Percentiles rank a stretch among this genome's conserved stretches.
phyloP scores from a whole-genome alignment of 2,113 vertebrate genomes.

The Oxyruncus cristatus region DNA sequence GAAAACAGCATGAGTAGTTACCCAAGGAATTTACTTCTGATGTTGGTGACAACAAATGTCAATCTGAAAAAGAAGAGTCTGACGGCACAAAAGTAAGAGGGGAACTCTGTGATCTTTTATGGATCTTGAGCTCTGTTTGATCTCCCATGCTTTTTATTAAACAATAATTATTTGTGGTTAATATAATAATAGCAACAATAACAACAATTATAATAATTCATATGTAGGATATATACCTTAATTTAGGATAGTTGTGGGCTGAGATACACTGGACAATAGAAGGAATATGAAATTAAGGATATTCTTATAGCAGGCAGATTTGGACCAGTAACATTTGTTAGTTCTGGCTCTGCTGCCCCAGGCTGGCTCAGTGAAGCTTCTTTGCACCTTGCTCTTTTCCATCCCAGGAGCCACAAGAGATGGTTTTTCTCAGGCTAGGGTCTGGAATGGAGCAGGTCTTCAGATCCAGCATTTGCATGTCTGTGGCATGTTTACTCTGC shows the following conservation, averaged over 20 bases:
- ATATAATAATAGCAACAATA: background rate
- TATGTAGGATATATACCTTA: background rate
- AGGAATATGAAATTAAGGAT: background rate
- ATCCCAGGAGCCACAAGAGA: background rate
- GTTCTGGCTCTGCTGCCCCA: background rate
- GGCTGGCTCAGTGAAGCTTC: background rate
- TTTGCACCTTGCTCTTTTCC: background rate
- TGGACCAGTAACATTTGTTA: background rate
- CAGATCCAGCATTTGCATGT: background rate
- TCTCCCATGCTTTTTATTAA: background rate
- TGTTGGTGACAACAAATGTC: background rate
- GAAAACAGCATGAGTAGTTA: conserved; percentile 20
- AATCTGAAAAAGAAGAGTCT: conserved; percentile 1
- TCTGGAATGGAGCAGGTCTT: background rate
- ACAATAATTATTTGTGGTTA: background rate
- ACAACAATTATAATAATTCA: background rate
- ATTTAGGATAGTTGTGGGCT: background rate
- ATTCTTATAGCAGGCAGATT: background rate
- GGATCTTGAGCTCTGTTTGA: background rate
- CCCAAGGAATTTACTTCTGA: background rate
- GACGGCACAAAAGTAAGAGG: background rate
- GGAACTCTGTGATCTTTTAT: background rate
- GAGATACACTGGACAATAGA: background rate
- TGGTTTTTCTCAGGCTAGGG: background rate
- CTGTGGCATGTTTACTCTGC: background rate